phyloP scores from a whole-genome alignment of 2,113 vertebrate species.

The Callionymus lyra region DNA sequence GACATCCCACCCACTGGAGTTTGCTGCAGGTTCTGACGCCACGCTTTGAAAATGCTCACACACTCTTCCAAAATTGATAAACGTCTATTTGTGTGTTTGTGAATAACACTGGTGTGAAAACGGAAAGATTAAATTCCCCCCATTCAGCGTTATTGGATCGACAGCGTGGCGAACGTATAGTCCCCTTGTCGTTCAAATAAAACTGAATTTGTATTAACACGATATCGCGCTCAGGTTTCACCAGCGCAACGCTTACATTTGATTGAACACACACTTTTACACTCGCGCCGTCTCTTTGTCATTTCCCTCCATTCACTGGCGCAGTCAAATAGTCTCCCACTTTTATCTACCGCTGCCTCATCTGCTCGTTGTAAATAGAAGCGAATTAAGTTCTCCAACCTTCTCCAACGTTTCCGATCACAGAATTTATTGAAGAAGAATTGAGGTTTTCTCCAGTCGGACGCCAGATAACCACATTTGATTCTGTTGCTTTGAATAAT shows the following conservation, averaged over 20 bases:
- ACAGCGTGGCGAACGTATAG: no score
- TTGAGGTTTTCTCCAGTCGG: conserved; percentile 61
- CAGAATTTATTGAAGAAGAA: conserved; percentile 65
- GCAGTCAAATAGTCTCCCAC: conserved; percentile 47
- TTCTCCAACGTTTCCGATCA: conserved; percentile 58
- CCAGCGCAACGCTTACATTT: conserved; percentile 31
- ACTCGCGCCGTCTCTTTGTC: conserved; percentile 44
- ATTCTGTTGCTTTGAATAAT: conserved; percentile 66
- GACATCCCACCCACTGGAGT: no score
- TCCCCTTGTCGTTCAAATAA: conserved; percentile 24
- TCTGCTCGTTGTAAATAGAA: conserved; percentile 68
- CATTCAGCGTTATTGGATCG: no score
- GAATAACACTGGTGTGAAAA: no score
- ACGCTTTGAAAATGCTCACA: no score
- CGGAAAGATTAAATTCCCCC: not conserved
- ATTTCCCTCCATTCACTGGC: conserved; percentile 41
- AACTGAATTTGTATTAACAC: conserved; percentile 35
- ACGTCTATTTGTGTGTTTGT: conserved; percentile 9
- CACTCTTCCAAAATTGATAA: no score
- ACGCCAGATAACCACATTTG: conserved; percentile 66
- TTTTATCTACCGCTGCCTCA: conserved; percentile 63
- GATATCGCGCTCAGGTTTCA: conserved; percentile 39
- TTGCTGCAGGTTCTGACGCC: no score
- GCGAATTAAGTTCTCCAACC: conserved; percentile 65
- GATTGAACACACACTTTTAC: conserved; percentile 43